These are phyloP conservation scores for Pelochelys cantorii DNA, from an alignment of 2,797 vertebrate genomes.

Conservation along the genomic window DNA sequence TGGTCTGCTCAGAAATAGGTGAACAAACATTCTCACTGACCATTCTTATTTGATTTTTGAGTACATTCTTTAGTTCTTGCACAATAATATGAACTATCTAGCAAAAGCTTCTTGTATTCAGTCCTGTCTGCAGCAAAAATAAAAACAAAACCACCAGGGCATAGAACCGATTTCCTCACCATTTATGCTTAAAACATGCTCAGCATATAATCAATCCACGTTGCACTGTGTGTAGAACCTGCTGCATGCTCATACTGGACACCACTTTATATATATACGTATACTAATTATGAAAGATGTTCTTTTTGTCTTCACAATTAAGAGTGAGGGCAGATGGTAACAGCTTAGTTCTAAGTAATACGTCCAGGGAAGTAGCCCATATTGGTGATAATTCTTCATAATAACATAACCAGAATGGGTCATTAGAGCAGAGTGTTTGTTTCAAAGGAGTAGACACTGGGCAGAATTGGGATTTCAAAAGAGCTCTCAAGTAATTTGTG, in stretches of 20 bases:
- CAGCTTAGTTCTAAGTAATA: slow-evolving; percentile 30
- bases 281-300: slow-evolving; percentile 29
- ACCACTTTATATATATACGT: background rate
- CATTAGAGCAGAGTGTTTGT: background rate
- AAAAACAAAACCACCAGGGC: background rate
- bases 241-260: slow-evolving; percentile 15
- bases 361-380: accelerated
- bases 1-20: slow-evolving; percentile 56
- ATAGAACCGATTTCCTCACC: slow-evolving; percentile 53
- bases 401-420: background rate
- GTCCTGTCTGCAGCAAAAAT: background rate
- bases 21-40: slow-evolving; percentile 49
- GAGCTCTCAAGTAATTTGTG: background rate
- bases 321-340: slow-evolving; percentile 30
- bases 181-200: slow-evolving; percentile 59
- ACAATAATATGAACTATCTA: background rate
- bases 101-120: background rate
- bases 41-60: slow-evolving; percentile 23
- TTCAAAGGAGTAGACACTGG: background rate
- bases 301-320: slow-evolving; percentile 33
- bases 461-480: background rate
- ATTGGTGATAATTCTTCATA: background rate
- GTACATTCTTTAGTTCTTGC: background rate
- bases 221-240: slow-evolving; percentile 6
- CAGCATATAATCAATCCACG: slow-evolving; percentile 34